Evolutionary conservation across 2,888 invertebrate genomes (phyloP).

Genomic region (Epirrita christyi): DNA sequence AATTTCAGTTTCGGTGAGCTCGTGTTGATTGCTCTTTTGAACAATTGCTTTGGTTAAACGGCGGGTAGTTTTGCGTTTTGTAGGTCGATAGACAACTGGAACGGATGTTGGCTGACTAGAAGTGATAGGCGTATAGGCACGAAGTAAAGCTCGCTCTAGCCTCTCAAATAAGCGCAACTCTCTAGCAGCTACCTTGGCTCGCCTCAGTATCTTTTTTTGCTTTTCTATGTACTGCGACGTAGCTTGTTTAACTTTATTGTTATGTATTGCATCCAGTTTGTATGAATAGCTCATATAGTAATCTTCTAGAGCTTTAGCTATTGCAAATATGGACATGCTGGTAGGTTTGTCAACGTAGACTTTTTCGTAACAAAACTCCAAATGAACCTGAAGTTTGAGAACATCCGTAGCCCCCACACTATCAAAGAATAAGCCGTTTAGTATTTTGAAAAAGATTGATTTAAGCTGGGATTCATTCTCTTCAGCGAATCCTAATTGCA

Average conservation of each 20-base stretch:
- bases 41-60: slow-evolving; percentile 8
- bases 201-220: slow-evolving; percentile 77
- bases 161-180: slow-evolving; percentile 82
- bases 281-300: slow-evolving; percentile 79
- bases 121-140: slow-evolving; percentile 61
- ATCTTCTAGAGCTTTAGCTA: slow-evolving; percentile 85
- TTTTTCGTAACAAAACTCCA: slow-evolving; percentile 87
- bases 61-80: slow-evolving; percentile 26
- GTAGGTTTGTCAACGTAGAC: slow-evolving; percentile 84
- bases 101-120: slow-evolving; percentile 22
- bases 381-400: slow-evolving; percentile 83
- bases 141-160: slow-evolving; percentile 71
- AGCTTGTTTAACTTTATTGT: slow-evolving; percentile 77
- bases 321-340: slow-evolving; percentile 78
- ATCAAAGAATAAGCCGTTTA: slow-evolving; percentile 83
- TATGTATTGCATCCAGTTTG: slow-evolving; percentile 83
- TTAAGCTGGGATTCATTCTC: slow-evolving; percentile 78
- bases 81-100: slow-evolving; percentile 10
- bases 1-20: slow-evolving; percentile 60
- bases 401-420: slow-evolving; percentile 83
- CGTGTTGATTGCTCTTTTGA: slow-evolving; percentile 29
- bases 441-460: slow-evolving; percentile 79
- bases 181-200: slow-evolving; percentile 82
- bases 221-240: slow-evolving; percentile 79
- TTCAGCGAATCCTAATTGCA: slow-evolving; percentile 70